Percentiles rank a stretch among this genome's conserved stretches.
phyloP scores from a whole-genome alignment of 2,113 vertebrate genomes.

The Xiphophorus couchianus region DNA sequence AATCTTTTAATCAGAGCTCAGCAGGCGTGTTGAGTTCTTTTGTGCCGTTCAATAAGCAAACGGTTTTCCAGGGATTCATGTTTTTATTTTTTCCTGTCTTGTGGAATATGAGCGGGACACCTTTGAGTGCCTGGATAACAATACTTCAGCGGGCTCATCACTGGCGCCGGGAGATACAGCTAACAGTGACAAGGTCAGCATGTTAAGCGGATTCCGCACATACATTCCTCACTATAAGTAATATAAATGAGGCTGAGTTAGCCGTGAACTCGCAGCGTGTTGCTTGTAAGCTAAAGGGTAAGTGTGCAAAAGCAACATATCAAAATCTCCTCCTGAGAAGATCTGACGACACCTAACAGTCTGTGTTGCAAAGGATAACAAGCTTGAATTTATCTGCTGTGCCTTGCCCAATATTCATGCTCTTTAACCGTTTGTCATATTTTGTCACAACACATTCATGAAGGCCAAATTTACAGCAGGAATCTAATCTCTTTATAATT shows the following conservation, averaged over 20 bases:
- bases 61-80: slow-evolving; percentile 25
- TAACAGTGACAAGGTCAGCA: slow-evolving; percentile 81
- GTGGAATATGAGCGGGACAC: slow-evolving; percentile 44
- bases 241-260: slow-evolving; percentile 80
- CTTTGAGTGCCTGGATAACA: slow-evolving; percentile 40
- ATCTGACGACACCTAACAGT: slow-evolving; percentile 20
- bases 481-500: not conserved
- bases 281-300: slow-evolving; percentile 76
- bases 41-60: slow-evolving; percentile 42
- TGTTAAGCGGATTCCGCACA: slow-evolving; percentile 67
- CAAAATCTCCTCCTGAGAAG: slow-evolving; percentile 63
- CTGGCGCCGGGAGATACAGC: slow-evolving; percentile 49
- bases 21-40: slow-evolving; percentile 32
- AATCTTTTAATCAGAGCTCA: slow-evolving; percentile 58
- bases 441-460: not conserved
- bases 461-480: not conserved
- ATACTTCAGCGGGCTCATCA: slow-evolving; percentile 59
- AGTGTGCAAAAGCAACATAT: slow-evolving; percentile 62
- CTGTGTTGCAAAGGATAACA: slow-evolving; percentile 47
- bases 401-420: not conserved
- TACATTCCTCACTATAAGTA: slow-evolving; percentile 75
- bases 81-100: slow-evolving; percentile 33
- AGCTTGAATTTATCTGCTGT: not conserved
- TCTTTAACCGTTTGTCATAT: not conserved
- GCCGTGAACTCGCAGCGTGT: slow-evolving; percentile 73